Base-by-base conservation (phyloP, 2,888 invertebrate species). In the Rhopalosiphum nymphaeae region DNA sequence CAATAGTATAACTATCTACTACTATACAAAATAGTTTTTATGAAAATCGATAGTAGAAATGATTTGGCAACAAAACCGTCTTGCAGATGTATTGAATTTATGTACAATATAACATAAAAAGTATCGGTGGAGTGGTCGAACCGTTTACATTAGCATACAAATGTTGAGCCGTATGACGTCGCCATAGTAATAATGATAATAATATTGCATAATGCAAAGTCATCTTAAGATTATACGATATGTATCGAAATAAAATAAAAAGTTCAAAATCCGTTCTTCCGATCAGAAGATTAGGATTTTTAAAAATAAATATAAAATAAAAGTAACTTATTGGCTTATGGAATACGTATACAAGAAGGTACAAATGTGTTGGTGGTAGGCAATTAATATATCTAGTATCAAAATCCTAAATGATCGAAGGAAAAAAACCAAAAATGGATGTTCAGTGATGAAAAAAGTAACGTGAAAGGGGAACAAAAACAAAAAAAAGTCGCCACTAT, bases 111-210 rank as follows among this genome's bases (percentile, higher is more conserved):
- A 78, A 36, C 21, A 67, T 67, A 67, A 90, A 67, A 67, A n/a
- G 11, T 46, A 61, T 67, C 5, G 29, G 16, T 21, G 2, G 61
- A 61, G 44, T 46, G 10, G 88, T 88, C 21, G 53, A 36, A 53
- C 49, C 88, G 90, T 46, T 90, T 46, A 42, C 53, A 89, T 89
- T 57, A 44, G 46, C 46, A 90, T 90, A 67, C 25, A 46, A 90
- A 90, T 44, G n/a, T n/a, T 21, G 25, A 57, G 21, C 9, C 29
- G 26, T 57, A 57, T 89, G 57, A 89, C 53, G 57, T 78, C 21
- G 21, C 78, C 21, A 78, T 78, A 78, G 16, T 67, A 67, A 67
- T 67, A 67, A n/a, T 61, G n/a, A 67, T 67, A n/a, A 36, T 78
- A 36, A 78, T 78, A 36, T 21, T 36, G 78, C 36, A 78, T 36